Base-by-base conservation (phyloP, 2,113 vertebrate species). In the Campylorhamphus procurvoides region DNA sequence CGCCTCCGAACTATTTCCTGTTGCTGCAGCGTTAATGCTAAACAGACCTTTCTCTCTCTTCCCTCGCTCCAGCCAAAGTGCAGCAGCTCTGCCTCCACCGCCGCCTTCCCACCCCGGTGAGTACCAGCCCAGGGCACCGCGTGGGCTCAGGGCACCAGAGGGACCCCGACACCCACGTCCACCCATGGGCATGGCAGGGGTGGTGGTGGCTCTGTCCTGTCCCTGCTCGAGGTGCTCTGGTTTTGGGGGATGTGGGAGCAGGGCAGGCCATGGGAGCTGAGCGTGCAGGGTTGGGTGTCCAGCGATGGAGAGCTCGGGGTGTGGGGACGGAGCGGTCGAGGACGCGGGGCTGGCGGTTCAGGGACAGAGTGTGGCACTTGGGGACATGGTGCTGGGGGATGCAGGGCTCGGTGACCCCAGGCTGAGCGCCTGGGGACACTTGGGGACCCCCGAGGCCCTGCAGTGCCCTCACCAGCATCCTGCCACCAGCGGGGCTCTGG, bases 1-100 rank as follows among this genome's bases (percentile, higher is more conserved):
- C 85, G 95, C 97, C 96, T 93, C 77, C 47, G 31, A 94, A 96
- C 93, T 93, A 96, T 97, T 98, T 98, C 98, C 98, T 98, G 98
- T 98, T 97, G 94, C 90, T 71, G 96, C 95, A 62, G 88, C 96
- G 73, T 92, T 98, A 98, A 98, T 97, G 97, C 97, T 95, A 94
- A 98, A 96, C 98, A 98, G 98, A 98, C 96, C 93, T 91, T 84
- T 73, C 95, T 93, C 87, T 94, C 91, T 74, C 78, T 93, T 67
- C 49, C 59, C 79, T 77, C 55, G 24, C 72, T 69, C 56, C 93
- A 91, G 85, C 90, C 87, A 8, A 85, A 86, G 94, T 39, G 91
- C 89, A 74, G 91, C 37, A 31, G 69, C 46, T 75, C 87, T 5
- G 75, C 66, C 37, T 37, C 37, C 47, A 84, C 79, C 87, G 74